Conservation (phyloP, 2,888 invertebrate genomes). For the Hirtodrosophila histrioides region DNA sequence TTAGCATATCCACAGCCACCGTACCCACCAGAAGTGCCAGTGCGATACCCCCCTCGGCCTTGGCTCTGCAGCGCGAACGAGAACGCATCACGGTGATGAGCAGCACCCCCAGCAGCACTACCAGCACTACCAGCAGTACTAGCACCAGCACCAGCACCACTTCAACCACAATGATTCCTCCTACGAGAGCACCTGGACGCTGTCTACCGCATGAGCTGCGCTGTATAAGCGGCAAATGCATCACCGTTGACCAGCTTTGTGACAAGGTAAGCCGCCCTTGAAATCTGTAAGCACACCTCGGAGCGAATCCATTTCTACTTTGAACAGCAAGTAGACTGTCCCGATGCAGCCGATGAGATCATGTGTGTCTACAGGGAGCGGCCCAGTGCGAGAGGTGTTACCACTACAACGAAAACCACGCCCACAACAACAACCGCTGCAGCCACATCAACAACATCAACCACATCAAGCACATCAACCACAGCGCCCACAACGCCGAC, state of each 20-base stretch:
- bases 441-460: constrained; percentile 19
- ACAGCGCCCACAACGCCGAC: constrained; percentile 24
- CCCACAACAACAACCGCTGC: constrained; percentile 26
- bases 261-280: constrained; percentile 83
- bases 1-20: constrained; percentile 62
- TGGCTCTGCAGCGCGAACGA: constrained; percentile 56
- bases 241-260: constrained; percentile 87
- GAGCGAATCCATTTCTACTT: not conserved
- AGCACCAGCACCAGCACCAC: constrained; percentile 15
- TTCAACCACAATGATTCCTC: constrained; percentile 17
- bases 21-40: constrained; percentile 67
- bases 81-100: constrained; percentile 34
- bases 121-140: constrained; percentile 8
- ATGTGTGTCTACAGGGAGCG: constrained; percentile 86
- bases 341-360: constrained; percentile 88
- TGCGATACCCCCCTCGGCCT: constrained; percentile 61
- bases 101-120: not conserved
- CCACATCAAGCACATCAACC: constrained; percentile 18
- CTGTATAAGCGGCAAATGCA: constrained; percentile 88
- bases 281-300: fast-evolving
- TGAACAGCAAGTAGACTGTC: constrained; percentile 85
- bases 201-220: constrained; percentile 86
- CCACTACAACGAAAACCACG: constrained; percentile 31
- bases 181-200: constrained; percentile 40
- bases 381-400: constrained; percentile 51